These are phyloP conservation scores for Melipona quadrifasciata DNA, from an alignment of 1,140 invertebrate species.

Conservation along the genomic window DNA sequence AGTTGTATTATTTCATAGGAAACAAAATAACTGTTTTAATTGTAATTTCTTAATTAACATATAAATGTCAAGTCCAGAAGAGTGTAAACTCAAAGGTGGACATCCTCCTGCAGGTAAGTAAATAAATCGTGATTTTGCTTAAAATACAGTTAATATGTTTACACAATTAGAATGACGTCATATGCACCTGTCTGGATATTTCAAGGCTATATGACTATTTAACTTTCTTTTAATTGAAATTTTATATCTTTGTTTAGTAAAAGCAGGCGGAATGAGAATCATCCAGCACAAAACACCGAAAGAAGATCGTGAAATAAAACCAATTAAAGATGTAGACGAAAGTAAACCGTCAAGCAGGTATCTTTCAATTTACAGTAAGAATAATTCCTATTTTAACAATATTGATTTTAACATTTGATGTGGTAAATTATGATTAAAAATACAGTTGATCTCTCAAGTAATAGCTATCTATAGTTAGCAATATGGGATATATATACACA, in stretches of 20 bases:
- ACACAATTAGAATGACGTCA: conserved; percentile 29
- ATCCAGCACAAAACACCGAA: conserved; percentile 91
- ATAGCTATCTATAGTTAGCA: neutral
- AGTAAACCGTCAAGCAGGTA: conserved; percentile 75
- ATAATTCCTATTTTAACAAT: neutral
- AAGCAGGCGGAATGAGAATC: conserved; percentile 95
- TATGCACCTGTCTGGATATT: conserved; percentile 46
- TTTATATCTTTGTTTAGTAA: conserved; percentile 84
- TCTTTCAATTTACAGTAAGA: neutral
- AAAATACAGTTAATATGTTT: conserved; percentile 43
- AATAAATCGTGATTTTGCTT: conserved; percentile 18
- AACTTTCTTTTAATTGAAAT: conserved; percentile 4
- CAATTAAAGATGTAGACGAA: conserved; percentile 76
- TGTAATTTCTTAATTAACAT: neutral
- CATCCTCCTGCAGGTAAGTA: conserved; percentile 91
- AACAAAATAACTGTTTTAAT: neutral
- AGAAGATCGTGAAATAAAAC: conserved; percentile 84
- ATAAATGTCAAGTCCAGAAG: conserved; percentile 83
- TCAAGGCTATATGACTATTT: conserved; percentile 53
- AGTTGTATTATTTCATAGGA: conserved; percentile 34
- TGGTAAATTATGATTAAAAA: neutral
- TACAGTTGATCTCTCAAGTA: neutral
- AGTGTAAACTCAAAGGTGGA: conserved; percentile 88
- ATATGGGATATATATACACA: neutral
- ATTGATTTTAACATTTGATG: neutral